Conservation (phyloP, 2,113 vertebrate species). For the Psettodes erumei region DNA sequence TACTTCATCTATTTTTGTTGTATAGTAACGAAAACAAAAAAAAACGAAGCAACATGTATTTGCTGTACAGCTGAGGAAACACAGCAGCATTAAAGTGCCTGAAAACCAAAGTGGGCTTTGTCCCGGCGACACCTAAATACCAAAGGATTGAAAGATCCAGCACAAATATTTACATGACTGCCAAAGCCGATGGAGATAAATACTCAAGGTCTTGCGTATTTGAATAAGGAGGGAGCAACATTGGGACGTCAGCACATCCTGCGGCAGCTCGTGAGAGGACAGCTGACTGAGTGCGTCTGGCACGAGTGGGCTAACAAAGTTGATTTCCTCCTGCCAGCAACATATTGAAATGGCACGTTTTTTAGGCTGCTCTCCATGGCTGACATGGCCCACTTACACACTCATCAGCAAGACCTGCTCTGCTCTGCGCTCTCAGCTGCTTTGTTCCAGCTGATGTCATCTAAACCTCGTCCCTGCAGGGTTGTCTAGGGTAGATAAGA, state of each 20-base stretch:
- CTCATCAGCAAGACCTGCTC: slow-evolving; percentile 77
- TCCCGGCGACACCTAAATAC: slow-evolving; percentile 45
- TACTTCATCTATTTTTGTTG: background rate
- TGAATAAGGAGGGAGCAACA: slow-evolving; percentile 19
- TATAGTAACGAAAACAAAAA: background rate
- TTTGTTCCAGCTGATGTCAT: slow-evolving; percentile 90
- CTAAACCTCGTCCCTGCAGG: slow-evolving; percentile 85
- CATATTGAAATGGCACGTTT: slow-evolving; percentile 69
- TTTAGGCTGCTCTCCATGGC: slow-evolving; percentile 62
- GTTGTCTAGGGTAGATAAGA: slow-evolving; percentile 82
- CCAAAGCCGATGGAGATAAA: slow-evolving; percentile 36
- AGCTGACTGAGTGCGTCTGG: slow-evolving; percentile 45
- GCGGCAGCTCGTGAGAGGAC: slow-evolving; percentile 16
- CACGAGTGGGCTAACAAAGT: slow-evolving; percentile 57
- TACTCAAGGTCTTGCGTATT: slow-evolving; percentile 33
- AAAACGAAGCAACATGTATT: background rate
- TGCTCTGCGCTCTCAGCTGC: slow-evolving; percentile 84
- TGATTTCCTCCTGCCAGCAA: slow-evolving; percentile 54
- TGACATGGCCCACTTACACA: slow-evolving; percentile 84
- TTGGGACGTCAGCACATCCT: slow-evolving; percentile 34
- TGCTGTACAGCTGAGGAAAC: background rate
- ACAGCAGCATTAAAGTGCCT: background rate
- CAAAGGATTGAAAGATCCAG: slow-evolving; percentile 23
- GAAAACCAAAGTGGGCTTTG: slow-evolving; percentile 13
- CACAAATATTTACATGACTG: slow-evolving; percentile 57